A percentile compares a stretch with the other conserved stretches of the same genome.
Evolutionary conservation across 1,140 invertebrate species (phyloP).

Genomic region (Trichonephila clavata): DNA sequence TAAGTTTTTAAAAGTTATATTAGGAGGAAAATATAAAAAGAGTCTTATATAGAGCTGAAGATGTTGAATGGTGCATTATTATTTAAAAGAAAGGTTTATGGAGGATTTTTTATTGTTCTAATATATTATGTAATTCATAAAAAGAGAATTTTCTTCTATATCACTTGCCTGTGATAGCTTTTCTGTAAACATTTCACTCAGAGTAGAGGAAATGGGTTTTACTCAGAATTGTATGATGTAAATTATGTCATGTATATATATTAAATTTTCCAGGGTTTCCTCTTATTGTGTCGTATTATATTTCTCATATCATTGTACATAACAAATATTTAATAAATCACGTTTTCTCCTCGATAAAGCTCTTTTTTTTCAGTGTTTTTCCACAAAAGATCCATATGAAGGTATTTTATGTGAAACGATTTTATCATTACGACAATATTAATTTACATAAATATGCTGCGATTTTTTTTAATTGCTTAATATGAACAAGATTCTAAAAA

Average conservation of each 20-base stretch:
- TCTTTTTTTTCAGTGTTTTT: constrained; percentile 11
- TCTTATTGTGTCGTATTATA: constrained; percentile 61
- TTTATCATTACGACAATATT: too few species aligned
- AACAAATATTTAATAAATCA: constrained; percentile 76
- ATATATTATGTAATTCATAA: constrained; percentile 1
- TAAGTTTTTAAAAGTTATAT: too few species aligned
- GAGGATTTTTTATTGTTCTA: neutral
- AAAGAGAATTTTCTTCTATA: constrained; percentile 48
- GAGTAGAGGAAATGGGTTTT: constrained; percentile 43
- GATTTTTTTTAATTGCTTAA: too few species aligned
- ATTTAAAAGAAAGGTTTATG: neutral
- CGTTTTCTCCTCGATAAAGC: constrained; percentile 44
- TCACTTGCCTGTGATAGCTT: constrained; percentile 76
- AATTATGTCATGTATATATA: constrained; percentile 43
- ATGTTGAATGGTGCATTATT: neutral
- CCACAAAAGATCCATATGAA: too few species aligned
- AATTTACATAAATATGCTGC: too few species aligned
- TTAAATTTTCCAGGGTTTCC: constrained; percentile 32
- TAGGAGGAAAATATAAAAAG: too few species aligned
- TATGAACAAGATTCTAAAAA: too few species aligned
- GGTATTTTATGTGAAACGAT: too few species aligned
- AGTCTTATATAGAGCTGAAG: neutral
- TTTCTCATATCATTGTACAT: constrained; percentile 73
- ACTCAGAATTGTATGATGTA: constrained; percentile 52
- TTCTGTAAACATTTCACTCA: constrained; percentile 73